Conservation (phyloP, 2,113 vertebrate species). For the Sarotherodon lohbergeri region DNA sequence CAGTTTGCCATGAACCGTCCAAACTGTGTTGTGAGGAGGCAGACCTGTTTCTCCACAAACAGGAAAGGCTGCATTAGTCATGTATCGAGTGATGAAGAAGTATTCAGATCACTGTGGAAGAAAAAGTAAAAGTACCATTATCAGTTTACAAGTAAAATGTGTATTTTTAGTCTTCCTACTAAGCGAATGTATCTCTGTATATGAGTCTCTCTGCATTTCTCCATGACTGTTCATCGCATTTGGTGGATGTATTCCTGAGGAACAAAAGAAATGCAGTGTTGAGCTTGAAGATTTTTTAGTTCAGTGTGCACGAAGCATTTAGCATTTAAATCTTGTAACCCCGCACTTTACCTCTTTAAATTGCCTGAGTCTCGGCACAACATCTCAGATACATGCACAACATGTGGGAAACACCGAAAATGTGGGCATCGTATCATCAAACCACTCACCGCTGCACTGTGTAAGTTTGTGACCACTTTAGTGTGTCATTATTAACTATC, state of each 20-base stretch:
- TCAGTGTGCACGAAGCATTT: not conserved
- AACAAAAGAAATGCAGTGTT: not conserved
- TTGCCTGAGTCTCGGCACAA: not conserved
- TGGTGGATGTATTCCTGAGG: not conserved
- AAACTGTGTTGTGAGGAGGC: not conserved
- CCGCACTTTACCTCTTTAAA: not conserved
- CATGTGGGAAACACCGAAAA: not conserved
- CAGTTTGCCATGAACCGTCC: slow-evolving; percentile 9
- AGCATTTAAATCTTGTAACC: not conserved
- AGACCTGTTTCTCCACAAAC: not conserved
- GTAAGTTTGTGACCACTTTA: not conserved
- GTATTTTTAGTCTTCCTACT: not conserved
- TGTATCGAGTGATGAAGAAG: not conserved
- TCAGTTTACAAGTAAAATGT: not conserved
- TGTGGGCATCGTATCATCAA: not conserved
- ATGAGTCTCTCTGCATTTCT: not conserved
- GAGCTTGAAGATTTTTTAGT: not conserved
- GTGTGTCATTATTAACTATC: not conserved
- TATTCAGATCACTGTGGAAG: not conserved
- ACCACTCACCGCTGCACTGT: not conserved
- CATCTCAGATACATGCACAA: not conserved
- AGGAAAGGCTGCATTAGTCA: not conserved
- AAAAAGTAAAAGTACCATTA: not conserved
- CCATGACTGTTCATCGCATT: not conserved
- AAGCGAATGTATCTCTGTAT: not conserved